A percentile compares a stretch with the other conserved stretches of the same genome.
These are phyloP conservation scores for Gibbula magus DNA, from an alignment of 2,888 invertebrate genomes.

Conservation along the genomic window DNA sequence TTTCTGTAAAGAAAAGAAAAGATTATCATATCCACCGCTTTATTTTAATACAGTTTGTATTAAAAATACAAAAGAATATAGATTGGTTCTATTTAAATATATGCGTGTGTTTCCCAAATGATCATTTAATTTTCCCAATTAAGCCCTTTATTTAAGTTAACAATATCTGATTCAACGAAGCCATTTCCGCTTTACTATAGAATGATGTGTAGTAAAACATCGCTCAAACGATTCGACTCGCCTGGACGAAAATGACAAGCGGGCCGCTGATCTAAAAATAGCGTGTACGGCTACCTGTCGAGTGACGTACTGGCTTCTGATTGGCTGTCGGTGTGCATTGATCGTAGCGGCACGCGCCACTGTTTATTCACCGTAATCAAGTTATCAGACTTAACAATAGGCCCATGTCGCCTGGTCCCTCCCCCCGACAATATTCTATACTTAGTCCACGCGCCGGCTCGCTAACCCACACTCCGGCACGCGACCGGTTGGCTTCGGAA, in stretches of 20 bases:
- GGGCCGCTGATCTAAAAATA: constrained; percentile 16
- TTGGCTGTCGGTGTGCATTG: constrained; percentile 38
- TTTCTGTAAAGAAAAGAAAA: no score
- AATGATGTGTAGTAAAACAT: not conserved
- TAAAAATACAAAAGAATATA: no score
- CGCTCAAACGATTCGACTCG: not conserved
- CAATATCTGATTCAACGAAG: no score
- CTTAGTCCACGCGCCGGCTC: constrained; percentile 46
- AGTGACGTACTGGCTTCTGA: constrained; percentile 40
- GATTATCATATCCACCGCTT: no score
- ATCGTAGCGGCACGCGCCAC: constrained; percentile 49
- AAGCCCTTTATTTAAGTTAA: no score
- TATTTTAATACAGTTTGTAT: no score
- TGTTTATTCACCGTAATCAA: constrained; percentile 44
- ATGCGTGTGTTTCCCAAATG: no score
- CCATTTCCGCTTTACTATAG: no score
- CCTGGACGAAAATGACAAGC: not conserved
- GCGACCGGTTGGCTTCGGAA: constrained; percentile 34
- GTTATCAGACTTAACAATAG: constrained; percentile 47
- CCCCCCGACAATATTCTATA: constrained; percentile 46
- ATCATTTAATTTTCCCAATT: no score
- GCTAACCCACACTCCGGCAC: constrained; percentile 43
- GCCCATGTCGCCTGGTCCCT: constrained; percentile 40
- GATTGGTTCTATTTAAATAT: no score
- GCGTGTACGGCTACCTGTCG: not conserved